phyloP scores from a whole-genome alignment of 2,888 invertebrate genomes.

The Hirudinaria manillensis region DNA sequence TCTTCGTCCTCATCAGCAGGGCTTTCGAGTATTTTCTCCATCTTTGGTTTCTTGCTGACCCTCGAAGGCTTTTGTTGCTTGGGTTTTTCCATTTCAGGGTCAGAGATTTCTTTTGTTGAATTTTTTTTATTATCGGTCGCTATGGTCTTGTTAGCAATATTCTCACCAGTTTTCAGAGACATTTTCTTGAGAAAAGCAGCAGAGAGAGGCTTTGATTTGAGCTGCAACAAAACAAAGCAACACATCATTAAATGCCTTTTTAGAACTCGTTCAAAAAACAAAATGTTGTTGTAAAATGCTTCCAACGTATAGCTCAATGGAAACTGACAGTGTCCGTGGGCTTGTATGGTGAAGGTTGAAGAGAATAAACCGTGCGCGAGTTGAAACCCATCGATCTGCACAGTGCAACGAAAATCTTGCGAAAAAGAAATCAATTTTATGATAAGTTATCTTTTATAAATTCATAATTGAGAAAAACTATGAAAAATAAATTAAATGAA shows the following conservation, averaged over 20 bases:
- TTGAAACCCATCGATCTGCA: conserved; percentile 74
- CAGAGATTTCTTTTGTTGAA: not conserved
- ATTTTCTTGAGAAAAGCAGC: not conserved
- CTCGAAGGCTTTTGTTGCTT: too few species aligned
- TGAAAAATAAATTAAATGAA: too few species aligned
- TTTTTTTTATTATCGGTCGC: not conserved
- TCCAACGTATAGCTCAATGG: conserved; percentile 1
- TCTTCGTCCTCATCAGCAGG: conserved; percentile 17
- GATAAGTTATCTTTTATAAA: not conserved
- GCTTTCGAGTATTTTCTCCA: too few species aligned
- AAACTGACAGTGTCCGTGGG: conserved; percentile 52
- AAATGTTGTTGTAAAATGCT: conserved; percentile 30
- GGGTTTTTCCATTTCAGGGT: too few species aligned
- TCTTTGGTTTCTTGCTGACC: too few species aligned
- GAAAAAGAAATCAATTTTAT: conserved; percentile 12
- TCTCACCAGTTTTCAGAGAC: too few species aligned
- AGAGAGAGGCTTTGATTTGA: conserved; percentile 10
- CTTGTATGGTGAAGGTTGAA: conserved; percentile 70
- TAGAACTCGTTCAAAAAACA: conserved; percentile 33
- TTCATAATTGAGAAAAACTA: too few species aligned
- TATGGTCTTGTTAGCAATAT: not conserved
- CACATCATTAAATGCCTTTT: not conserved
- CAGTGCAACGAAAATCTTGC: conserved; percentile 67
- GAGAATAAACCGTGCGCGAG: conserved; percentile 72
- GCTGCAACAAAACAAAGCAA: conserved; percentile 5